Conservation (phyloP, 2,113 vertebrate genomes). For the Prolemur simus region DNA sequence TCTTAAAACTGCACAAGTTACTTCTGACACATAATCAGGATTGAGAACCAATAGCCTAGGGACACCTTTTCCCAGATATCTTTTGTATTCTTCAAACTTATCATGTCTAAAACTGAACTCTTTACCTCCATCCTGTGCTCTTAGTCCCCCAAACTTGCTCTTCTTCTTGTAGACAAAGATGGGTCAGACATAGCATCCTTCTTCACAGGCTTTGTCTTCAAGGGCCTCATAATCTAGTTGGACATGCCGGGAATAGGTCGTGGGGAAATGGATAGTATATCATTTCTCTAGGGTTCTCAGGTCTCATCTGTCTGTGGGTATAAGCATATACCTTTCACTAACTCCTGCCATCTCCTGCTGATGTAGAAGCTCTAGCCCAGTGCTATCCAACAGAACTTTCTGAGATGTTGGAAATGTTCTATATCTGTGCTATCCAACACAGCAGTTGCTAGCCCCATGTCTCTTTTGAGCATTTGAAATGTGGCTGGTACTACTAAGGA, state of each 20-base stretch:
- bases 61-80: neutral
- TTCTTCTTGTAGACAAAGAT: neutral
- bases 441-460: neutral
- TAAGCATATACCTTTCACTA: neutral
- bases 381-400: neutral
- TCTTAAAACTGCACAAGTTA: neutral
- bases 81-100: neutral
- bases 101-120: neutral
- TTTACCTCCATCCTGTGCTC: neutral
- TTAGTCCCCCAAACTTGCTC: neutral
- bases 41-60: neutral
- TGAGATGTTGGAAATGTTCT: neutral
- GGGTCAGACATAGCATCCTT: neutral
- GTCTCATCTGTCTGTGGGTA: neutral
- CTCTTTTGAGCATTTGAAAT: constrained; percentile 2
- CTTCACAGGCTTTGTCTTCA: neutral
- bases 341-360: neutral
- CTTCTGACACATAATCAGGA: neutral
- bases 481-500: neutral
- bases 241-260: neutral
- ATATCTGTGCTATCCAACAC: neutral
- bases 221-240: neutral
- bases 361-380: neutral
- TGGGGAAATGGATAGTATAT: neutral
- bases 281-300: neutral